phyloP scores from a whole-genome alignment of 2,797 vertebrate genomes.

The Chromis chromis region DNA sequence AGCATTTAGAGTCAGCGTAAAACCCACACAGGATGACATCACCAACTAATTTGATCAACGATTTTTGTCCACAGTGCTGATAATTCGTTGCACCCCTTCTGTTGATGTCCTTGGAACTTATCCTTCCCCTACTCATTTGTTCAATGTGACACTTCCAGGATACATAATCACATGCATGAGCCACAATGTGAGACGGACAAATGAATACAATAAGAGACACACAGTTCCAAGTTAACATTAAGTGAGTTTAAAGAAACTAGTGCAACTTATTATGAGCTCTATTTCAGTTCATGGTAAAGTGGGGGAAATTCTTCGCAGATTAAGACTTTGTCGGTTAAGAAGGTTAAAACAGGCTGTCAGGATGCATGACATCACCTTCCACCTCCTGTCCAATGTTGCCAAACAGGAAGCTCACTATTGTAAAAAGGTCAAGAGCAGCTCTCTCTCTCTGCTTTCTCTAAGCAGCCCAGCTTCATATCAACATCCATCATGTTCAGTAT shows the following conservation, averaged over 20 bases:
- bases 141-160: neutral
- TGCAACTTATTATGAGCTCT: neutral
- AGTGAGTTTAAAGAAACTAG: neutral
- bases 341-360: conserved; percentile 15
- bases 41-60: no score
- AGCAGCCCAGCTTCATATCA: conserved; percentile 14
- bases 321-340: conserved; percentile 10
- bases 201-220: conserved; percentile 1
- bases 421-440: conserved; percentile 47
- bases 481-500: conserved; percentile 15
- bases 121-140: neutral
- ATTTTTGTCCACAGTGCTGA: no score
- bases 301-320: conserved; percentile 15
- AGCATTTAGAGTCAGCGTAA: no score
- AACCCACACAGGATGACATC: no score
- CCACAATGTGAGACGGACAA: conserved; percentile 8
- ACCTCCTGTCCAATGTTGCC: conserved; percentile 58
- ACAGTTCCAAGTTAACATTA: conserved; percentile 11
- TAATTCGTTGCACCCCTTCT: no score
- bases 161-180: conserved; percentile 13
- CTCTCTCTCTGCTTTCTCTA: conserved; percentile 10
- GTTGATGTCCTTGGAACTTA: neutral
- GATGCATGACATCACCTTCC: conserved; percentile 45
- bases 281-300: neutral
- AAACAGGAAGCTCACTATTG: conserved; percentile 52